Percentiles rank a stretch among this genome's conserved stretches.
These are phyloP conservation scores for Pinctada fucata DNA, from an alignment of 2,888 invertebrate genomes.

Conservation along the genomic window DNA sequence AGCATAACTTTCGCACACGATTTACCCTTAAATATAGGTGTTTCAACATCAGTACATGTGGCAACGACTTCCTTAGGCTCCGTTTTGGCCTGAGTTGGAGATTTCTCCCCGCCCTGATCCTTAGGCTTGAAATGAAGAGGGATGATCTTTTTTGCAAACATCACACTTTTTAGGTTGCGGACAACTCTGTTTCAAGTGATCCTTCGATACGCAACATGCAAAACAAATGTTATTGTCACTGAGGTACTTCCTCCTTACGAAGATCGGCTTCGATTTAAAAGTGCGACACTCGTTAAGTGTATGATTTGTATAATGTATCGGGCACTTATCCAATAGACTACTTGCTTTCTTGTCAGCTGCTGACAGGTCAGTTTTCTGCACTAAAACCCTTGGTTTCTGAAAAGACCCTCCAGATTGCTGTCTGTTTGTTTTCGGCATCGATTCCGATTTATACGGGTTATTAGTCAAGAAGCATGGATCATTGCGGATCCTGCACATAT, in stretches of 20 bases:
- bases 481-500: constrained; percentile 2
- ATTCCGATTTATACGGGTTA: neutral
- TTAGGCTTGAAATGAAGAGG: neutral
- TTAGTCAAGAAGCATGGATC: neutral
- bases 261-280: neutral
- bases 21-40: neutral
- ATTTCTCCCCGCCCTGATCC: constrained; percentile 2
- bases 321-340: neutral
- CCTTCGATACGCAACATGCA: neutral
- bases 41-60: constrained; percentile 1
- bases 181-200: neutral
- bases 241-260: neutral
- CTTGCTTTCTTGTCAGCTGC: neutral
- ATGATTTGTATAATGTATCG: neutral
- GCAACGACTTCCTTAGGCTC: neutral
- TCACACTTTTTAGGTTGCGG: neutral
- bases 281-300: neutral
- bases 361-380: neutral
- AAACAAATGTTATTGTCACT: constrained; percentile 5
- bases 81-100: neutral
- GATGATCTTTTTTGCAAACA: neutral
- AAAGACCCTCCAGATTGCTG: too few species aligned
- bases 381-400: too few species aligned
- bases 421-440: too few species aligned
- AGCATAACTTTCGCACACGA: constrained; percentile 35